phyloP scores from a whole-genome alignment of 2,888 invertebrate species.

The Ochropleura plecta region DNA sequence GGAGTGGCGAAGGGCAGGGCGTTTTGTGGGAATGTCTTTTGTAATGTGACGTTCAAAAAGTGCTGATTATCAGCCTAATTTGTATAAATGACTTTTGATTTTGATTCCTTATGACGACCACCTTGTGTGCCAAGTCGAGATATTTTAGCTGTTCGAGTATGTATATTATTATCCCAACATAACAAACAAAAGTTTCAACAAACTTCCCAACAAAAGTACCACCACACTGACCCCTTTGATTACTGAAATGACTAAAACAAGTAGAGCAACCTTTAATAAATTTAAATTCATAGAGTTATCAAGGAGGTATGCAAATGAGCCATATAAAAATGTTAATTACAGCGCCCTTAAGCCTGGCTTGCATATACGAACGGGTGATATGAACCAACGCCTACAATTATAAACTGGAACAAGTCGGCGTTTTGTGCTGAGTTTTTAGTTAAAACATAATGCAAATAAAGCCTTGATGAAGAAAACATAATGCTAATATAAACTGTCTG shows the following conservation, averaged over 20 bases:
- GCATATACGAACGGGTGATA: conserved; percentile 61
- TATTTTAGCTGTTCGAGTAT: too few relatives aligned
- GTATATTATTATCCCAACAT: background rate
- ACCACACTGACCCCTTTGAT: conserved; percentile 67
- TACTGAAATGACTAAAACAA: conserved; percentile 62
- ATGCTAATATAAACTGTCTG: background rate
- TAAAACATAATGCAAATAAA: background rate
- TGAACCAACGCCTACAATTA: conserved; percentile 61
- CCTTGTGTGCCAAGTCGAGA: too few relatives aligned
- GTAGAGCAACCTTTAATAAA: conserved; percentile 76
- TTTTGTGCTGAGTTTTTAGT: conserved; percentile 34
- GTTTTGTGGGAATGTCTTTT: too few relatives aligned
- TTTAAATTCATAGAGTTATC: conserved; percentile 81
- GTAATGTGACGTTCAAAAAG: too few relatives aligned
- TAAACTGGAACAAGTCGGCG: conserved; percentile 50
- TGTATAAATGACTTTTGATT: too few relatives aligned
- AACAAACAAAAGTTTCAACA: conserved; percentile 11
- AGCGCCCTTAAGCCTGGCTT: conserved; percentile 67
- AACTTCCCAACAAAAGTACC: conserved; percentile 32
- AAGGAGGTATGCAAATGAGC: conserved; percentile 79
- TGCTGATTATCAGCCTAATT: too few relatives aligned
- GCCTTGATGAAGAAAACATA: background rate
- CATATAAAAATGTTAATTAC: conserved; percentile 82
- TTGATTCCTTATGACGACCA: too few relatives aligned
- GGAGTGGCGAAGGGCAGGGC: too few relatives aligned